These are phyloP conservation scores for Hydractinia echinata DNA, from an alignment of 30 jellyfish, hydroid and myxozoan genomes.

Conservation along the genomic window DNA sequence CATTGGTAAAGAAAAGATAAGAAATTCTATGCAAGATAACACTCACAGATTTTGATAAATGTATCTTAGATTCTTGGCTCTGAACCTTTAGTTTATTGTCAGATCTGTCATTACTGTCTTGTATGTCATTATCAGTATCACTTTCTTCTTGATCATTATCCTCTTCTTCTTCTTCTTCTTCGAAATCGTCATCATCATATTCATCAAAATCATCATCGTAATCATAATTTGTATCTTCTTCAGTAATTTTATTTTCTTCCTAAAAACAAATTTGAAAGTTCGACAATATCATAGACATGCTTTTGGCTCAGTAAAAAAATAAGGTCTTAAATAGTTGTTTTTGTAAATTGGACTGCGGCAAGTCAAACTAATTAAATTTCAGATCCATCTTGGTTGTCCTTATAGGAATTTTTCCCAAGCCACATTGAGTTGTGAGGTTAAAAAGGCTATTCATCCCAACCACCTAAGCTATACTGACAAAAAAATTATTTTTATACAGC, in stretches of 20 bases:
- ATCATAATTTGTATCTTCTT: conserved; percentile 42
- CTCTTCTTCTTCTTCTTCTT: conserved; percentile 53
- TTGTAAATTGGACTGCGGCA: too few relatives aligned
- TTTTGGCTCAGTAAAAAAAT: too few relatives aligned
- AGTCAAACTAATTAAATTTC: too few relatives aligned
- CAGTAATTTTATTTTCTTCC: conserved; percentile 22
- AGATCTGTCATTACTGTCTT: neutral
- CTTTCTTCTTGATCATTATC: conserved; percentile 29
- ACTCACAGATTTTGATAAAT: conserved; percentile 1
- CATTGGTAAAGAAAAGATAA: neutral
- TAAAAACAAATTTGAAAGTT: too few relatives aligned
- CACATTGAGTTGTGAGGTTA: too few relatives aligned
- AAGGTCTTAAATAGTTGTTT: too few relatives aligned
- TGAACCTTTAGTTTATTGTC: conserved; percentile 33
- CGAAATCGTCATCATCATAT: conserved; percentile 54
- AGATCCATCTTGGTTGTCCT: too few relatives aligned
- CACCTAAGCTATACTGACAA: too few relatives aligned
- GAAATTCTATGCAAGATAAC: neutral
- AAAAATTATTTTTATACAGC: too few relatives aligned
- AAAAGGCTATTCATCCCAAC: too few relatives aligned
- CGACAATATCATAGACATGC: too few relatives aligned
- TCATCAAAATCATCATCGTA: conserved; percentile 45
- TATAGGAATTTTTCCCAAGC: too few relatives aligned
- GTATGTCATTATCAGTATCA: conserved; percentile 9
- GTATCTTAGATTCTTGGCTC: conserved; percentile 36